Base-by-base conservation (phyloP, 2,113 vertebrate species). In the Stictonetta naevosa region DNA sequence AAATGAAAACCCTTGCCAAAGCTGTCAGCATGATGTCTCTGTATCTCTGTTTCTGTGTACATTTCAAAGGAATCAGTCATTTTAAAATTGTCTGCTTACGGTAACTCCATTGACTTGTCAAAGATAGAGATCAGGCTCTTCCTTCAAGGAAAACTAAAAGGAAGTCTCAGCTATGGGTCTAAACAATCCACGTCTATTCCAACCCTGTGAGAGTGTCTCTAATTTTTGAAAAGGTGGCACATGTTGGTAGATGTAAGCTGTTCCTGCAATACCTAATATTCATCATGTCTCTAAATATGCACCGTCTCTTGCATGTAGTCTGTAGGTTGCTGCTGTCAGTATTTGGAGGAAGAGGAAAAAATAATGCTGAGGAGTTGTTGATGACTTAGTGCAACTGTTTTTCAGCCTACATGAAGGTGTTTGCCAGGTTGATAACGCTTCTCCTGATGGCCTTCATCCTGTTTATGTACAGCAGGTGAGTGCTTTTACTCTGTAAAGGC, bases 361-460 rank as follows among this genome's bases (percentile, higher is more conserved):
- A 58, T 20, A 60, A 63, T 8, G 10, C 50, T 46, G 69, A 62
- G 55, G 73, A 80, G 11, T 13, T 63, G 33, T 36, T 56, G 72
- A 73, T 81, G 68, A 82, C 40, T 44, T 58, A 88, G 63, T 73
- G 29, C 72, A 86, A 90, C 87, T 72, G 6, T 86, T 94, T 97
- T 96, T 67, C 95, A 98, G 94, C 33, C 22, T 88, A 86, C 0
- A 7, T 96, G 63, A 94, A 97, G 23, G 42, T 90, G 44, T 92
- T 97, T 26, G 1, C 77, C 11, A 81, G 40, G 78, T 74, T 98
- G 91, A 96, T 98, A 38, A 59, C 96, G 18, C 7, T 97, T 88
- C 29, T 97, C 8, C 58, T 94, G 0, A 48, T 42, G 0, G 3
- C 68, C 78, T 97, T 97, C 67, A 2, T 84, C 10, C 2, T 96